These are phyloP conservation scores for Pangasius krempfi DNA, from an alignment of 2,797 vertebrate genomes.

Conservation along the genomic window DNA sequence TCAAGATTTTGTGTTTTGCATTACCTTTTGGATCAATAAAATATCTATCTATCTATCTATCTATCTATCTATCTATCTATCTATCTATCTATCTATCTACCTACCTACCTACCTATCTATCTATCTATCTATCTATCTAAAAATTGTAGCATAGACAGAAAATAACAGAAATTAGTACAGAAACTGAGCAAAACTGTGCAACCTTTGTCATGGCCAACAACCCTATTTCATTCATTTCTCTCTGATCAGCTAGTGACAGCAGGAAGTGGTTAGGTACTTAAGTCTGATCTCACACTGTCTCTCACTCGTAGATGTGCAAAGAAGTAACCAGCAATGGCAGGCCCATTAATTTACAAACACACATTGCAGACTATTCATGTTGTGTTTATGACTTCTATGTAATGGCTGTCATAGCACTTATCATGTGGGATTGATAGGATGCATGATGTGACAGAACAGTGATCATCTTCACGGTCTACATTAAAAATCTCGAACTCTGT, in stretches of 20 bases:
- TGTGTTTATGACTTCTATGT: background rate
- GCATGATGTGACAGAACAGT: background rate
- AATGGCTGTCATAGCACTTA: constrained; percentile 25
- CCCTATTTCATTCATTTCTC: background rate
- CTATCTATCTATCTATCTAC: too few species aligned
- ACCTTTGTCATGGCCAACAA: background rate
- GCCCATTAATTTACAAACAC: constrained; percentile 10
- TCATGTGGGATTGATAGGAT: constrained; percentile 1
- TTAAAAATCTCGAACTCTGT: background rate
- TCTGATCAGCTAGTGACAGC: constrained; percentile 63
- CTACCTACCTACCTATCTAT: too few species aligned
- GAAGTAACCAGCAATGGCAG: constrained; percentile 21
- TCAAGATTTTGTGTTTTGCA: background rate
- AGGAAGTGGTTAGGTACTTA: constrained; percentile 63
- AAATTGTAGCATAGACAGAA: background rate
- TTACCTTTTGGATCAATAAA: background rate
- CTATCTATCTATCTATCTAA: too few species aligned
- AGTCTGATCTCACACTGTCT: background rate
- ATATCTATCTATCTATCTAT: background rate
- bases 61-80: background rate
- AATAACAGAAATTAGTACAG: background rate
- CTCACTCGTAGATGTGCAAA: constrained; percentile 22
- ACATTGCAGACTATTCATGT: background rate
- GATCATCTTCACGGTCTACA: background rate
- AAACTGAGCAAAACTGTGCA: background rate